Percentiles rank a stretch among this genome's conserved stretches.
Conservation (phyloP, 2,113 vertebrate genomes). For the Stercorarius parasiticus region DNA sequence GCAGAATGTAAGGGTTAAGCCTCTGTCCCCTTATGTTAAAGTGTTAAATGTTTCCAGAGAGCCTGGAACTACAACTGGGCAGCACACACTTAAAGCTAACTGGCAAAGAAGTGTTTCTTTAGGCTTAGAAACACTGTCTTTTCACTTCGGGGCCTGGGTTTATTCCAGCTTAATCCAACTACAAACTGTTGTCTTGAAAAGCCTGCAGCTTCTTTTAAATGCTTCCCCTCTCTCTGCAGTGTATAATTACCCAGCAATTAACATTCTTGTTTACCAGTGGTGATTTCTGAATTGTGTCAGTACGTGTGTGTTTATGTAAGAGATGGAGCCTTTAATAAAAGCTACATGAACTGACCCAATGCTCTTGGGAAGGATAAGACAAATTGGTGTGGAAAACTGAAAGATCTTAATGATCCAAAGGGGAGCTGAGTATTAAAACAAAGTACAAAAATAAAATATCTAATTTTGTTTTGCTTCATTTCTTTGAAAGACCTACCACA, state of each 20-base stretch:
- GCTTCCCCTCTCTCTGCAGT: background rate
- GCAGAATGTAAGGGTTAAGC: background rate
- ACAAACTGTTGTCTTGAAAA: conserved; percentile 62
- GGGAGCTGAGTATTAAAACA: background rate
- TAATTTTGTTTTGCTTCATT: background rate
- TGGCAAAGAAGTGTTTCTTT: conserved; percentile 64
- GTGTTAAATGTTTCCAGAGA: conserved; percentile 44
- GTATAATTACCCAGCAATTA: conserved; percentile 20
- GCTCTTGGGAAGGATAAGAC: conserved; percentile 41
- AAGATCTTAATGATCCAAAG: background rate
- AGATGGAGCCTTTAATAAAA: background rate
- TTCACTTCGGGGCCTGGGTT: conserved; percentile 46
- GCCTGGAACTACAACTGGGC: conserved; percentile 36
- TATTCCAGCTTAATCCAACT: conserved; percentile 63
- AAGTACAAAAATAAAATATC: conserved; percentile 11
- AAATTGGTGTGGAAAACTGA: conserved; percentile 39
- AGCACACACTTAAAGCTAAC: conserved; percentile 1
- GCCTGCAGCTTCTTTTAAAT: conserved; percentile 7
- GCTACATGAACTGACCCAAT: background rate
- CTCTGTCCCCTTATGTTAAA: background rate
- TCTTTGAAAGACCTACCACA: conserved; percentile 20
- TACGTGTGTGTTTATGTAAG: conserved; percentile 4
- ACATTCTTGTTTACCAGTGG: conserved; percentile 19
- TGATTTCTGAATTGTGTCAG: background rate
- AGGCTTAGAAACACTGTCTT: conserved; percentile 25